A percentile compares a stretch with the other conserved stretches of the same genome.
Evolutionary conservation across 2,888 invertebrate genomes (phyloP).

Genomic region (Lomographa bimaculata): DNA sequence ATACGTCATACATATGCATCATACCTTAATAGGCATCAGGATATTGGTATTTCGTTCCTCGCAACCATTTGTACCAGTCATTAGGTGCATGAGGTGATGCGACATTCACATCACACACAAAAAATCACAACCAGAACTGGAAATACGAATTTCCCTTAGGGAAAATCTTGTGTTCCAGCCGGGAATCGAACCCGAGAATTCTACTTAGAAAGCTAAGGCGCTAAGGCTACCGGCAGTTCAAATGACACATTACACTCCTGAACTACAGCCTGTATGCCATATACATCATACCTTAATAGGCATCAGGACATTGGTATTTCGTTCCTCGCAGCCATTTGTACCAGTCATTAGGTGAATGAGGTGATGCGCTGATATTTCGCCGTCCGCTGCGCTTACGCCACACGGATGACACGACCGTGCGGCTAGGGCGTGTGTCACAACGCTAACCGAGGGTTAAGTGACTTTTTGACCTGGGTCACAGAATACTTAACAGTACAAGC

Average conservation of each 20-base stretch:
- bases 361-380: constrained; percentile 73
- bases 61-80: constrained; percentile 61
- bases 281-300: too few relatives aligned
- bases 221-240: too few relatives aligned
- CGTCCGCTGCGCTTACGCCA: constrained; percentile 61
- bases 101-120: too few relatives aligned
- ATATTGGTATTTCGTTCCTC: constrained; percentile 32
- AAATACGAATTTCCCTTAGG: too few relatives aligned
- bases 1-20: too few relatives aligned
- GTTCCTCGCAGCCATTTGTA: constrained; percentile 53
- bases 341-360: constrained; percentile 60
- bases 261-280: too few relatives aligned
- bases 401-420: constrained; percentile 59
- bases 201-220: too few relatives aligned
- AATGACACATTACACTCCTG: too few relatives aligned
- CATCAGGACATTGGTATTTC: constrained; percentile 13
- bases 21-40: too few relatives aligned
- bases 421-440: constrained; percentile 17
- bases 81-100: constrained; percentile 64
- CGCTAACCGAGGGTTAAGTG: constrained; percentile 4
- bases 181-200: too few relatives aligned
- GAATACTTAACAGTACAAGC: constrained; percentile 14
- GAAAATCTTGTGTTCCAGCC: too few relatives aligned
- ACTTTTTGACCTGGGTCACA: constrained; percentile 1
- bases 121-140: too few relatives aligned